Percentiles rank a stretch among this genome's conserved stretches.
These are phyloP conservation scores for Greenwoodochromis staneri DNA, from an alignment of 2,113 vertebrate genomes.

Conservation along the genomic window DNA sequence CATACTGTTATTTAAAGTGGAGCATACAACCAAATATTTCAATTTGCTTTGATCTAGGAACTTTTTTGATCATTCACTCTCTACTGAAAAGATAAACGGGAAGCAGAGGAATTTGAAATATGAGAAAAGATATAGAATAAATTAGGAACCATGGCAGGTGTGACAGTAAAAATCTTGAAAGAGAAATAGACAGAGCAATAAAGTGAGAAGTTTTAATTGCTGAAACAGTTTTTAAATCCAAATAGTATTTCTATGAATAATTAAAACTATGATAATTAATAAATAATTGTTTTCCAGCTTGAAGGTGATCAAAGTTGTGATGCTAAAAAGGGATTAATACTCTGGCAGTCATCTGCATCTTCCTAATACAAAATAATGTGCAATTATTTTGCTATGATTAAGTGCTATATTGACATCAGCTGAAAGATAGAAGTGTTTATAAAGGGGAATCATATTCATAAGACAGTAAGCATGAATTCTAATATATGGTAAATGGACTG, in stretches of 20 bases:
- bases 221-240: conserved; percentile 7
- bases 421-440: background rate
- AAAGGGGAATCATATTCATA: background rate
- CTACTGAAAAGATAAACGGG: background rate
- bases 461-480: background rate
- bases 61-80: background rate
- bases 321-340: background rate
- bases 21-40: background rate
- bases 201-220: background rate
- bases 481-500: background rate
- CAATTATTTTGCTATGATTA: background rate
- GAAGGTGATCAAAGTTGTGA: background rate
- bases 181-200: background rate
- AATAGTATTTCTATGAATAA: background rate
- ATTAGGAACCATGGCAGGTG: background rate
- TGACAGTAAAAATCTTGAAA: background rate
- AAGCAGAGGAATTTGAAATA: background rate
- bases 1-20: background rate
- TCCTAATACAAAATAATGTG: background rate
- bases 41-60: background rate
- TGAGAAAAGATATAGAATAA: background rate
- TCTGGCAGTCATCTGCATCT: background rate
- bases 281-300: background rate
- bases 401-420: background rate
- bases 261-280: conserved; percentile 7